These are phyloP conservation scores for Agrenia bidenticulata DNA, from an alignment of 2,888 invertebrate species.

Conservation along the genomic window DNA sequence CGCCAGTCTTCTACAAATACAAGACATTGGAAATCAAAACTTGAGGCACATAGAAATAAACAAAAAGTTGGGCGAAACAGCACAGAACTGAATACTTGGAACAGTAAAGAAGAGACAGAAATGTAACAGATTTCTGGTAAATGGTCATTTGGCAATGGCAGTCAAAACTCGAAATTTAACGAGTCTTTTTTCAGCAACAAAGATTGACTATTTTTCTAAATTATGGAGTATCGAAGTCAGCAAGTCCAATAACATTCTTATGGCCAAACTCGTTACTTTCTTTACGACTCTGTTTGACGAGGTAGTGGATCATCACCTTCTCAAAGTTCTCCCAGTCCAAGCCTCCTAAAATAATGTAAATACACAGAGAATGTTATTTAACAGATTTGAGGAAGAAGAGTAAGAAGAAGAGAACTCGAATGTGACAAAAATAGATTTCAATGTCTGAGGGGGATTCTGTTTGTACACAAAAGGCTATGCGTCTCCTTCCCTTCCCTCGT, in stretches of 20 bases:
- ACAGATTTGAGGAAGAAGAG: background rate
- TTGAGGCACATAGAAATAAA: background rate
- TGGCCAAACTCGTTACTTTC: constrained; percentile 31
- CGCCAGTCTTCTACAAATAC: constrained; percentile 8
- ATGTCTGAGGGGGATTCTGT: background rate
- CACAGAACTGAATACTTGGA: background rate
- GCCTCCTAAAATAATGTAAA: constrained; percentile 22
- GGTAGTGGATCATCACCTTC: constrained; percentile 40
- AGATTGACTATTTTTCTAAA: background rate
- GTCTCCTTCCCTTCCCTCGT: too few species aligned
- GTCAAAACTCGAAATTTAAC: background rate
- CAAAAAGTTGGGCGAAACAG: background rate
- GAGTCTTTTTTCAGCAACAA: background rate
- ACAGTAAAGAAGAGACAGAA: background rate
- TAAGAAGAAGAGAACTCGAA: background rate
- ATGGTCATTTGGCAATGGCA: background rate
- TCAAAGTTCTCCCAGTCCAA: constrained; percentile 42
- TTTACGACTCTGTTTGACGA: constrained; percentile 39
- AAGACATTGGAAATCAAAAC: background rate
- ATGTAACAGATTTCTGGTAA: background rate
- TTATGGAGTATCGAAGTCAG: constrained; percentile 20
- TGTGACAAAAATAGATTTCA: background rate
- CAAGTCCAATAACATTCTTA: constrained; percentile 18
- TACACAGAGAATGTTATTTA: background rate
- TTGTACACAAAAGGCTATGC: background rate